phyloP scores from a whole-genome alignment of 1,140 invertebrate genomes.

The Heterodera schachtii region DNA sequence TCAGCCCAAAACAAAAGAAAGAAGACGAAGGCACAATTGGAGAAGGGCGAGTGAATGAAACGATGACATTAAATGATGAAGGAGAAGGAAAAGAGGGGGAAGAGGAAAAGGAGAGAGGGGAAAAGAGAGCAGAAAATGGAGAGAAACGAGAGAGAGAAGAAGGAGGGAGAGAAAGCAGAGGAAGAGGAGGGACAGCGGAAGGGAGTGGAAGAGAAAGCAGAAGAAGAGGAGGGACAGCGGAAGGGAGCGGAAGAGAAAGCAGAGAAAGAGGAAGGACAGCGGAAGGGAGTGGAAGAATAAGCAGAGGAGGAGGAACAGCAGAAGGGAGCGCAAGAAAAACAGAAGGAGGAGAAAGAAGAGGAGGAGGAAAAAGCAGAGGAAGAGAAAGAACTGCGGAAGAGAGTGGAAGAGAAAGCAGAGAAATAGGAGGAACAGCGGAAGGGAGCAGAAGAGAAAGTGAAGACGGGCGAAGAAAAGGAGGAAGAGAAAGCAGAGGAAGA shows the following conservation, averaged over 20 bases:
- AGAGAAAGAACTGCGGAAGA: not conserved
- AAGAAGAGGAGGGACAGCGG: not conserved
- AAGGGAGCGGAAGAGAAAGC: not conserved
- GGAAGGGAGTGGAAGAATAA: not conserved
- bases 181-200: not conserved
- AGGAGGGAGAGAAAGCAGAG: not conserved
- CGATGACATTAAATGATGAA: not conserved
- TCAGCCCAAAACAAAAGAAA: not conserved
- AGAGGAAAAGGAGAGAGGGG: not conserved
- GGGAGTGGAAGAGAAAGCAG: not conserved
- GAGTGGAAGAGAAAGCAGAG: not conserved
- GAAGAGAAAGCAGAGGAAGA: no score
- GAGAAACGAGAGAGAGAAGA: not conserved
- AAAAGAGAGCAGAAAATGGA: not conserved
- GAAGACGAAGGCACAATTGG: not conserved
- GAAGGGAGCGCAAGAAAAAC: no score
- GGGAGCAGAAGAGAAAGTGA: not conserved
- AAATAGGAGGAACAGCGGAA: not conserved
- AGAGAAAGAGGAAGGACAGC: not conserved
- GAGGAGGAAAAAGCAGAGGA: no score
- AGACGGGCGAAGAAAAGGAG: not conserved
- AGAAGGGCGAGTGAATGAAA: not conserved
- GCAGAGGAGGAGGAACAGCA: not conserved
- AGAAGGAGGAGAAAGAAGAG: not conserved
- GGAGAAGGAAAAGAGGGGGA: not conserved